phyloP scores from a whole-genome alignment of 2,113 vertebrate genomes.

The Ellobius talpinus region DNA sequence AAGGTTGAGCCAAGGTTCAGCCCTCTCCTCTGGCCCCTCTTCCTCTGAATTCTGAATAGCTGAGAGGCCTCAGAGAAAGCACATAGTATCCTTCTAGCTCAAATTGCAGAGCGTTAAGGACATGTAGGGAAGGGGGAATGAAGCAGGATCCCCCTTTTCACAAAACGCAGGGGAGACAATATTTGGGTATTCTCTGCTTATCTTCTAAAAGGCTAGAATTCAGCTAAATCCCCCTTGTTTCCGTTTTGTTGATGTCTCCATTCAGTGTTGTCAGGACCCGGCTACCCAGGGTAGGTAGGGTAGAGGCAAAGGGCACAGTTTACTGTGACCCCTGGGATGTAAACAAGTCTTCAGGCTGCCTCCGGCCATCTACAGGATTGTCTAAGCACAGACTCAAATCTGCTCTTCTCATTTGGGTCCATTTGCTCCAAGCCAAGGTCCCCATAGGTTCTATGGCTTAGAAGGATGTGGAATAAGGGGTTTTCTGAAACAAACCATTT shows the following conservation, averaged over 20 bases:
- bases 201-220: neutral
- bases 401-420: neutral
- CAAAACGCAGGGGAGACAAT: neutral
- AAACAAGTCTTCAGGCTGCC: too few relatives aligned
- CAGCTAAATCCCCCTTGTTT: neutral
- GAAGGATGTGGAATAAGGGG: neutral
- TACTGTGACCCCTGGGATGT: neutral
- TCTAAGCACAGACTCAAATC: neutral
- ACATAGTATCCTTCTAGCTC: neutral
- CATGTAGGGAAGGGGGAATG: neutral
- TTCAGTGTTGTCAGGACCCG: fast-evolving
- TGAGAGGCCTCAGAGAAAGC: neutral
- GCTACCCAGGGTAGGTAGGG: neutral
- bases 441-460: too few relatives aligned
- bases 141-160: neutral
- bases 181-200: neutral
- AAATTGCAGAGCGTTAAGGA: neutral
- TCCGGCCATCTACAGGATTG: too few relatives aligned
- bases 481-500: neutral
- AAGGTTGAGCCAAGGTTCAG: neutral
- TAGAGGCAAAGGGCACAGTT: neutral
- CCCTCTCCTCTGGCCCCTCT: neutral
- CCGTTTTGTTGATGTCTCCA: neutral
- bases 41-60: neutral
- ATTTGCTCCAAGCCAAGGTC: neutral